Evolutionary conservation across 2,797 vertebrate species (phyloP), one percentile per base, ranked within the genome.

Genomic region (Meriones psammophilus): DNA sequence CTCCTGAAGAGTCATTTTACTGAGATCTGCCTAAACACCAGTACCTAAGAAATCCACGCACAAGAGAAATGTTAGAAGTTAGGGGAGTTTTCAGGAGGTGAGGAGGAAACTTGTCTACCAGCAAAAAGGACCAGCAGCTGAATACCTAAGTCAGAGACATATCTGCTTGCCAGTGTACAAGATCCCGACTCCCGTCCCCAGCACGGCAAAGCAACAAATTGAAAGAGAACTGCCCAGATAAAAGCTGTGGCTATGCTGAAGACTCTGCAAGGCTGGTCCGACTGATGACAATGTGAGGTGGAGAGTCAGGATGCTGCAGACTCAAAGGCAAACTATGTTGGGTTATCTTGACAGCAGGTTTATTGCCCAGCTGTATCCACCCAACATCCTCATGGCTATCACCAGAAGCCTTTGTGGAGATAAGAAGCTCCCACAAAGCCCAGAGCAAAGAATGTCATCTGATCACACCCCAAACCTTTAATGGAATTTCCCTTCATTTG

Each of bases 1-100:
- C 3, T 98, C 98, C 78, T 99, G 99, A 76, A 99, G 99, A 8
- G 96, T 98, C 98, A 98, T 98, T 20, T 97, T 90, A 88, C 20
- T 78, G 58, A 85, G 20, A 66, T 86, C 92, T 26, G 78, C 54
- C 36, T 87, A 92, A 74, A 85, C 50, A 83, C 12, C 42, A 26
- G 68, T n/a, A 88, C 92, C 76, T 39, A 36, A 96, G 62, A 97
- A 96, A 36, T 92, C 73, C 64, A 88, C 24, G n/a, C 54, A 42
- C 6, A 83, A 84, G 1, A 91, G 36, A 95, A 77, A 62, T 50
- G 28, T 76, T 76, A 95, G 94, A 28, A 6, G 36, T 88, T 39
- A 58, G 69, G 24, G n/a, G 26, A 60, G 50, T 30, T 13, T 60
- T 39, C 26, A 28, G 10, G 26, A 26, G 58, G 62, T 20, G 50